These are phyloP conservation scores for Antheraea assamensis DNA, from an alignment of 2,888 invertebrate genomes.

Conservation along the genomic window DNA sequence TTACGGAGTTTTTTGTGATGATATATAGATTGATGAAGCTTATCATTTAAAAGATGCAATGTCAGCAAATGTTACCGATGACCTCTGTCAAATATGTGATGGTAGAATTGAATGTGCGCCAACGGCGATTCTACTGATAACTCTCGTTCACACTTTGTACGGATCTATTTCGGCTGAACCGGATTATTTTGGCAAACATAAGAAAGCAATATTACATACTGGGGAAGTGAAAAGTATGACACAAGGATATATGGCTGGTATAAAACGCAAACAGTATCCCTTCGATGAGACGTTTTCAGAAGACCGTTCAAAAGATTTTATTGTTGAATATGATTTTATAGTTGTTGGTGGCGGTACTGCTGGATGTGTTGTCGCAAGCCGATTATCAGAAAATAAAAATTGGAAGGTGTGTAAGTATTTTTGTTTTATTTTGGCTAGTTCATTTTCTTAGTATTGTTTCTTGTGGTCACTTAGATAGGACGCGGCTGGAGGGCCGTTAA, in stretches of 20 bases:
- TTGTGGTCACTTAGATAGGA: neutral
- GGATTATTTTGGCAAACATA: constrained; percentile 55
- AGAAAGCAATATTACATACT: neutral
- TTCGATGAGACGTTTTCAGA: constrained; percentile 36
- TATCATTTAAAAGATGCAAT: constrained; percentile 63
- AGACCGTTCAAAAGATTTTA: constrained; percentile 26
- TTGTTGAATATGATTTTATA: constrained; percentile 63
- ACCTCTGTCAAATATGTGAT: constrained; percentile 73
- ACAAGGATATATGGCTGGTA: constrained; percentile 18
- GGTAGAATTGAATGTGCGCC: constrained; percentile 75
- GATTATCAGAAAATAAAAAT: constrained; percentile 69
- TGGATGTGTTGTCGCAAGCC: constrained; percentile 71
- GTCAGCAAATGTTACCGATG: constrained; percentile 67
- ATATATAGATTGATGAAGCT: constrained; percentile 27
- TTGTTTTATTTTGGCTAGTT: neutral
- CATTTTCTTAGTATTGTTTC: neutral
- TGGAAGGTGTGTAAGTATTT: constrained; percentile 58
- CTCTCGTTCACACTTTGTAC: constrained; percentile 69
- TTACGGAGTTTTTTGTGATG: neutral
- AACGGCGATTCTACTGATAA: constrained; percentile 71
- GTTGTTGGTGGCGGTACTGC: constrained; percentile 74
- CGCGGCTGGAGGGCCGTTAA: no score
- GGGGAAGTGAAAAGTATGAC: constrained; percentile 18
- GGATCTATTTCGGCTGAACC: constrained; percentile 68
- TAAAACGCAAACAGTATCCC: constrained; percentile 32